Evolutionary conservation across 53 echinoderm and acorn worm genomes (phyloP), one percentile per base, ranked within the genome.

Genomic region (Temnopleurus reevesii): DNA sequence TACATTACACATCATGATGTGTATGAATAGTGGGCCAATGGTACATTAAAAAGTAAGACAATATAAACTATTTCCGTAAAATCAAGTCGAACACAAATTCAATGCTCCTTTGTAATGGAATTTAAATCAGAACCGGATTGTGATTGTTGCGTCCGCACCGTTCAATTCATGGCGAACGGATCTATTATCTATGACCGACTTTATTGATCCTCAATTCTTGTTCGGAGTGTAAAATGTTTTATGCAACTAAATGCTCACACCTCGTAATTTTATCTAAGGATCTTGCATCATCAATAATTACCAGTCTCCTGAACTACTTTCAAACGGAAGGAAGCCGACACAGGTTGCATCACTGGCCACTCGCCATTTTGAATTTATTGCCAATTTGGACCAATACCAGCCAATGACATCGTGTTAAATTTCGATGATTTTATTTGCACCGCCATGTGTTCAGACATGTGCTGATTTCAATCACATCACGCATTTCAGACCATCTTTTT

Each of bases 301-400:
- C n/a, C 71, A 71, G 71, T 71, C 71, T 71, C 71, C 71, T 36
- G 71, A 71, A 21, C 41, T 41, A 71, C 71, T 38, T 18, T 23
- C 71, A 43, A 71, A 17, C 71, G 71, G 71, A 71, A n/a, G n/a
- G n/a, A 71, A 71, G 71, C 36, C 41, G 9, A 41, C 36, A 71
- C 71, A 71, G 71, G 71, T 71, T 71, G 38, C 71, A 71, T 71
- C 71, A 38, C 41, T 71, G 71, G 71, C 71, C n/a, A 8, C 1
- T 21, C 71, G 71, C 71, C 71, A 71, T 71, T 38, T 66, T 41
- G 71, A 38, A 41, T 71, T n/a, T n/a, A 71, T 71, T 71, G 71
- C 71, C 71, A 71, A 71, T 71, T n/a, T 71, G 71, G 71, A 71
- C 36, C 71, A 71, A 71, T 71, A 71, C 71, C 71, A 71, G 41